These are phyloP conservation scores for Anorthoa munda DNA, from an alignment of 2,888 invertebrate genomes.

Conservation along the genomic window DNA sequence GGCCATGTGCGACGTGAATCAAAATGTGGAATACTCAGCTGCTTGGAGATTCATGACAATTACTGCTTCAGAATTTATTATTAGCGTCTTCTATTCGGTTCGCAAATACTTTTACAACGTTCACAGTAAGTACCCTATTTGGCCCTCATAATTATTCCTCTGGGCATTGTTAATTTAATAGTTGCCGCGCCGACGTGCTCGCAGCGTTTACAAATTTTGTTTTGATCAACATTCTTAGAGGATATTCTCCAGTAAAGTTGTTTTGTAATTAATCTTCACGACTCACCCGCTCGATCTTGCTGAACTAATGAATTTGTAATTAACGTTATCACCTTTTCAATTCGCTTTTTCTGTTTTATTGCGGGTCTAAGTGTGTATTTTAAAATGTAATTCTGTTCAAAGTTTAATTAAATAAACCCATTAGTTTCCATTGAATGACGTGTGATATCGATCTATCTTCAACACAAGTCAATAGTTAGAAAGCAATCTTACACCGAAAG, in stretches of 20 bases:
- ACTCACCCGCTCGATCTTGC: conserved; percentile 50
- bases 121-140: conserved; percentile 60
- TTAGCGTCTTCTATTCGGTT: conserved; percentile 44
- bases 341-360: conserved; percentile 34
- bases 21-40: conserved; percentile 54
- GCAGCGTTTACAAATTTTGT: conserved; percentile 66
- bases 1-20: conserved; percentile 56
- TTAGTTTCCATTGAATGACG: conserved; percentile 7
- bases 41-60: conserved; percentile 59
- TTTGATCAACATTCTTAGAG: conserved; percentile 68
- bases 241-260: conserved; percentile 61
- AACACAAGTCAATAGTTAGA: conserved; percentile 15
- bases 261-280: conserved; percentile 70
- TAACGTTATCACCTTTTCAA: conserved; percentile 53
- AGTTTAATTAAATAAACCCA: conserved; percentile 21
- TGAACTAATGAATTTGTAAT: conserved; percentile 56
- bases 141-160: conserved; percentile 65
- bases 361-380: conserved; percentile 16
- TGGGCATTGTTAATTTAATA: conserved; percentile 70
- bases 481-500: conserved; percentile 13
- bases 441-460: conserved; percentile 14
- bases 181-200: conserved; percentile 58
- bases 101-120: conserved; percentile 50
- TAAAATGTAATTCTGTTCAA: conserved; percentile 11
- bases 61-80: conserved; percentile 50